A percentile compares a stretch with the other conserved stretches of the same genome.
phyloP scores from a whole-genome alignment of 2,797 vertebrate genomes.

The Mergus octosetaceus region DNA sequence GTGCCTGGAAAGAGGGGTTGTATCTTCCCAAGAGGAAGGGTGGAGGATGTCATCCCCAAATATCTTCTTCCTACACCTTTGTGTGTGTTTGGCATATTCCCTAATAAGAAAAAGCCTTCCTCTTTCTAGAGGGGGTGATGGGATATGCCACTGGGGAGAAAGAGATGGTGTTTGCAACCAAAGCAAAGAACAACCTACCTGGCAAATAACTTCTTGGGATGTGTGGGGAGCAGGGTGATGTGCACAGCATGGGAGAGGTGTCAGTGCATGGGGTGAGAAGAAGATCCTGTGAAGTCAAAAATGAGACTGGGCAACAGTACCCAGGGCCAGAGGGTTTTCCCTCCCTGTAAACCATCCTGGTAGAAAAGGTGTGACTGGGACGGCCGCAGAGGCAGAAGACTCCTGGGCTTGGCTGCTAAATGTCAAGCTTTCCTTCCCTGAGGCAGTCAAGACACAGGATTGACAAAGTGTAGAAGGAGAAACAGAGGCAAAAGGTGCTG shows the following conservation, averaged over 20 bases:
- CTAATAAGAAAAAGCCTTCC: neutral
- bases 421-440: neutral
- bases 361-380: neutral
- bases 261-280: neutral
- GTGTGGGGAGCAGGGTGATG: neutral
- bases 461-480: neutral
- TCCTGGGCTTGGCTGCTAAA: neutral
- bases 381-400: neutral
- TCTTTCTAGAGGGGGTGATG: neutral
- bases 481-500: neutral
- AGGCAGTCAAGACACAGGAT: neutral
- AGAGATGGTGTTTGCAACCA: neutral
- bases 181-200: fast-evolving
- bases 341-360: neutral
- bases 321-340: neutral
- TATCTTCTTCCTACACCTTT: neutral
- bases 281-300: neutral
- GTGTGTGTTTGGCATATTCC: fast-evolving
- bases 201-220: neutral
- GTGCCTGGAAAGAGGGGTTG: neutral
- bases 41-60: neutral
- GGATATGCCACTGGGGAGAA: neutral
- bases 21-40: neutral
- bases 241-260: fast-evolving
- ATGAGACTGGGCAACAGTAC: neutral